Conservation (phyloP, 1,140 invertebrate species). For the Thaumatotibia leucotreta region DNA sequence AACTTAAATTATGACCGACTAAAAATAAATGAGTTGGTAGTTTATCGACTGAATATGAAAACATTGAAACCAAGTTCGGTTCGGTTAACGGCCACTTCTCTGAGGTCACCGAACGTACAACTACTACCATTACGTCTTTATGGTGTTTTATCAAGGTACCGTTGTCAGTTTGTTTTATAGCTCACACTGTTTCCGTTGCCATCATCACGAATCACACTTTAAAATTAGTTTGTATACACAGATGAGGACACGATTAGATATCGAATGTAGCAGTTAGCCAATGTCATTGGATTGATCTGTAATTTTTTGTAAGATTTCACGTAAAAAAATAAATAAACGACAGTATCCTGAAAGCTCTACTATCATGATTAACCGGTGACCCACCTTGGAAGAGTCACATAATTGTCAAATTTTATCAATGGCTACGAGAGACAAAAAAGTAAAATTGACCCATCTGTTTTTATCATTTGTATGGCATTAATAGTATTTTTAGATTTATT, state of each 20-base stretch:
- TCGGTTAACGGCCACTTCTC: conserved; percentile 42
- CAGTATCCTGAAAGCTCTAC: too few relatives aligned
- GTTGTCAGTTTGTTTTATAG: conserved; percentile 46
- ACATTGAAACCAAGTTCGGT: conserved; percentile 23
- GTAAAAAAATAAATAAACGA: too few relatives aligned
- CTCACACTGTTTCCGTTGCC: conserved; percentile 37
- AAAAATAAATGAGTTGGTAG: conserved; percentile 5
- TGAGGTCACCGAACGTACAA: conserved; percentile 55
- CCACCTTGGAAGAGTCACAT: too few relatives aligned
- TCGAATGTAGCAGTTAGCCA: not conserved
- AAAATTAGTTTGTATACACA: conserved; percentile 1
- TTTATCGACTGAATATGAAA: conserved; percentile 7
- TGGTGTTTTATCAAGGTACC: conserved; percentile 58
- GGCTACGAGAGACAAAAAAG: too few relatives aligned
- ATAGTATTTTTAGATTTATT: too few relatives aligned
- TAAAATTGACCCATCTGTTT: too few relatives aligned
- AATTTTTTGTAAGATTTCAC: too few relatives aligned
- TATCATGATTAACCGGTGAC: too few relatives aligned
- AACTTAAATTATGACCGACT: not conserved
- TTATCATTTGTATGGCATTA: too few relatives aligned
- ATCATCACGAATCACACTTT: conserved; percentile 17
- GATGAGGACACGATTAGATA: not conserved
- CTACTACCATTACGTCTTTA: conserved; percentile 46
- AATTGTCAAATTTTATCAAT: too few relatives aligned
- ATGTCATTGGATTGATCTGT: not conserved